These are phyloP conservation scores for Drosophila siamana DNA, from an alignment of 2,888 invertebrate genomes.

Conservation along the genomic window DNA sequence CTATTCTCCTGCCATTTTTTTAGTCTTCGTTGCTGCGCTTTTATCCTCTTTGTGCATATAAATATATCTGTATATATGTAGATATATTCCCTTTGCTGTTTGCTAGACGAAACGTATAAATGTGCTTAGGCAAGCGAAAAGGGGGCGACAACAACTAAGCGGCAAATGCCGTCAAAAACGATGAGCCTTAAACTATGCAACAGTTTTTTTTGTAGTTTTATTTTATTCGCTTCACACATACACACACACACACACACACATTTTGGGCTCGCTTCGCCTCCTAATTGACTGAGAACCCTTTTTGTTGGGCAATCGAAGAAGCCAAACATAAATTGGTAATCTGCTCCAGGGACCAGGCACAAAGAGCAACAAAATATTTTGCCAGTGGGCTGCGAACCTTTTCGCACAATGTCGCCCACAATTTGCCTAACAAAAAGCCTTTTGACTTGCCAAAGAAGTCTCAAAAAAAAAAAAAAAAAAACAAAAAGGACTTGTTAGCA, in stretches of 20 bases:
- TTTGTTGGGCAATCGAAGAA: conserved; percentile 50
- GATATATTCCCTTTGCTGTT: conserved; percentile 35
- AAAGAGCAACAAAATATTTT: conserved; percentile 31
- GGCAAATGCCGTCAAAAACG: conserved; percentile 45
- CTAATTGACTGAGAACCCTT: conserved; percentile 50
- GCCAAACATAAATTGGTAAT: conserved; percentile 49
- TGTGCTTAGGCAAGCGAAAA: conserved; percentile 78
- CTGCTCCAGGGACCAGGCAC: conserved; percentile 18
- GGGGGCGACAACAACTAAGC: conserved; percentile 43
- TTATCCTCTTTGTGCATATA: conserved; percentile 37
- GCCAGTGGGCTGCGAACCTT: conserved; percentile 47
- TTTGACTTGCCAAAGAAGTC: conserved; percentile 69
- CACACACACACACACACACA: too few species aligned
- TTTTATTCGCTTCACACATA: background rate
- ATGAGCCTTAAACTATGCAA: conserved; percentile 72
- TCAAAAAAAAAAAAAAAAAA: too few species aligned
- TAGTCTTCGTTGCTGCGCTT: conserved; percentile 31
- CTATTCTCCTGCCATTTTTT: conserved; percentile 15
- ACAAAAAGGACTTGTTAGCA: conserved; percentile 17
- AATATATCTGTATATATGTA: background rate
- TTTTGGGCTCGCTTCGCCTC: conserved; percentile 8
- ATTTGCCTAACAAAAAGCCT: conserved; percentile 80
- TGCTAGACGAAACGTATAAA: conserved; percentile 77
- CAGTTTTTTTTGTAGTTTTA: conserved; percentile 48
- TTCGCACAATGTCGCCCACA: conserved; percentile 60